Evolutionary conservation across 2,888 invertebrate genomes (phyloP).

Genomic region (Xestia rhomboidea): DNA sequence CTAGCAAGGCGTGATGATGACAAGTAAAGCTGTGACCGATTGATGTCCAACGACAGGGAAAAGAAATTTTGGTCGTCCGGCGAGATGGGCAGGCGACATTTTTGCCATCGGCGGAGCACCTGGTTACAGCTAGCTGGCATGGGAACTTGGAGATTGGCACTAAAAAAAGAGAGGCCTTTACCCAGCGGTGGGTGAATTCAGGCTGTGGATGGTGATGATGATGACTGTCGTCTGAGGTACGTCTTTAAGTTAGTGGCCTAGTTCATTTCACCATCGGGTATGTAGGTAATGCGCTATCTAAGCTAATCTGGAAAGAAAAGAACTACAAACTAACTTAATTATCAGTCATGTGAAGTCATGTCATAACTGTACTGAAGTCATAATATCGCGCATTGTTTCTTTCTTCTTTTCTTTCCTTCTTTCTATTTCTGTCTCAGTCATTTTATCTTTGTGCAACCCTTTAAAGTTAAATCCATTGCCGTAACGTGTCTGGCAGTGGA

Average conservation of each 20-base stretch:
- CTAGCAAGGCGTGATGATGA: background rate
- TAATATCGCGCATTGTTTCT: too few relatives aligned
- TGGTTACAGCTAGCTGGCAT: background rate
- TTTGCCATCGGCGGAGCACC: background rate
- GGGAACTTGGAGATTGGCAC: background rate
- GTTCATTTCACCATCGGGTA: too few relatives aligned
- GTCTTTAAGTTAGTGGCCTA: too few relatives aligned
- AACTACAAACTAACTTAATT: too few relatives aligned
- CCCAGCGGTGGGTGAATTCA: background rate
- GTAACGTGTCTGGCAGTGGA: conserved; percentile 23
- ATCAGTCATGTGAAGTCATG: too few relatives aligned
- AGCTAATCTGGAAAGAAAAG: too few relatives aligned
- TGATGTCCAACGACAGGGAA: background rate
- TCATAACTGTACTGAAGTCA: too few relatives aligned
- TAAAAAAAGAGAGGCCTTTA: background rate
- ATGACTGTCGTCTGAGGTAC: too few relatives aligned
- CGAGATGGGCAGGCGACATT: background rate
- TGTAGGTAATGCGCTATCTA: too few relatives aligned
- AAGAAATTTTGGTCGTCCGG: background rate
- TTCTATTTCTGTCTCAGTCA: too few relatives aligned
- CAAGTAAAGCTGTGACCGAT: background rate
- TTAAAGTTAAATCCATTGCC: background rate
- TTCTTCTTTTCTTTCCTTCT: too few relatives aligned
- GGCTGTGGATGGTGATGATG: background rate
- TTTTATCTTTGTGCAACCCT: background rate